These are phyloP conservation scores for Callorhinus ursinus DNA, from an alignment of 2,113 vertebrate species.

Conservation along the genomic window DNA sequence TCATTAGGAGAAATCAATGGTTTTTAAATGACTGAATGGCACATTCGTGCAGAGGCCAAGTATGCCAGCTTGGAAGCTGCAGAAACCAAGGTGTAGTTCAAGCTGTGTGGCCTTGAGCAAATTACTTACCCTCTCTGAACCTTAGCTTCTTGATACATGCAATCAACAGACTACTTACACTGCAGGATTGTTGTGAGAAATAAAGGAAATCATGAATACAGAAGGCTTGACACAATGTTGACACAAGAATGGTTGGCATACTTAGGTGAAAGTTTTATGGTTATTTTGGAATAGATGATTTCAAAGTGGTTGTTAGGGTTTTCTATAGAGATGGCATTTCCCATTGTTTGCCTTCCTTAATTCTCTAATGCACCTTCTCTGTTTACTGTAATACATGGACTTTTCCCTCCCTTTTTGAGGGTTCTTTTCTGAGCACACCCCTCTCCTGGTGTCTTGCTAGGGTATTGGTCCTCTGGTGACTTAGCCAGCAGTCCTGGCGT, in stretches of 20 bases:
- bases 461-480: too few relatives aligned
- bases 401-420: constrained; percentile 28
- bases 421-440: background rate
- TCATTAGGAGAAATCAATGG: background rate
- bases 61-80: background rate
- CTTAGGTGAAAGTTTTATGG: background rate
- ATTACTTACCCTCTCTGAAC: background rate
- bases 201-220: background rate
- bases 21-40: background rate
- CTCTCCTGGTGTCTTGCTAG: background rate
- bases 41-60: background rate
- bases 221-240: background rate
- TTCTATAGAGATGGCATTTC: constrained; percentile 68
- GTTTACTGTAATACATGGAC: constrained; percentile 39
- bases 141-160: background rate
- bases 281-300: background rate
- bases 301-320: constrained; percentile 5
- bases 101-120: background rate
- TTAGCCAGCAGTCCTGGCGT: background rate
- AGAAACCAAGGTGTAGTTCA: background rate
- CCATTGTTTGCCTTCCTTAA: background rate
- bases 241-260: background rate
- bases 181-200: background rate
- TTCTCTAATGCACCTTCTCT: constrained; percentile 42
- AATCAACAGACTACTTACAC: background rate